phyloP scores from a whole-genome alignment of 2,797 vertebrate genomes.

The Meda fulgida region DNA sequence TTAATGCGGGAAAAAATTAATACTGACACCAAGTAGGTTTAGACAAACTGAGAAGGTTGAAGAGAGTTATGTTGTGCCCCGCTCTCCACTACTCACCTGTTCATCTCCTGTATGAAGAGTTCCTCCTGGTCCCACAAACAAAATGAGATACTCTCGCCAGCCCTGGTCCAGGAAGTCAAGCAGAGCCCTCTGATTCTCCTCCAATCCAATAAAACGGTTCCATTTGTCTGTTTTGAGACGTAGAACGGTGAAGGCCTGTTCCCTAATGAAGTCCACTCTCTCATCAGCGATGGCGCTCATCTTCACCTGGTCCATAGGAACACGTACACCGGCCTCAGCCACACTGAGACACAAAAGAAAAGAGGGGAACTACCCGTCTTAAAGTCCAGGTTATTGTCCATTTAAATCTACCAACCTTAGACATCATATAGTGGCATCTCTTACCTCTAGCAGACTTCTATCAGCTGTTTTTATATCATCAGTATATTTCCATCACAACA shows the following conservation, averaged over 20 bases:
- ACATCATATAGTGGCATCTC: background rate
- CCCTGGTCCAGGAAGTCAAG: constrained; percentile 81
- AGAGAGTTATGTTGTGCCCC: no score
- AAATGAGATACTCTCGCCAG: constrained; percentile 71
- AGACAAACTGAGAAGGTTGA: no score
- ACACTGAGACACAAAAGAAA: constrained; percentile 57
- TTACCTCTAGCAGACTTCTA: background rate
- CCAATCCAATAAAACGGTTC: constrained; percentile 83
- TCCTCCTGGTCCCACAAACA: constrained; percentile 81
- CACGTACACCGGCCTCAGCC: constrained; percentile 74
- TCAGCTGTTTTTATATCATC: background rate
- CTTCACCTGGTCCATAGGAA: constrained; percentile 75
- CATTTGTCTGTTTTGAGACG: constrained; percentile 84
- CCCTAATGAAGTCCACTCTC: constrained; percentile 81
- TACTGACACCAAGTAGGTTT: no score
- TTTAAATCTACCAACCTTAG: background rate
- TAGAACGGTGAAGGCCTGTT: constrained; percentile 80
- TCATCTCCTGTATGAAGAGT: constrained; percentile 76
- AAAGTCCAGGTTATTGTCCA: background rate
- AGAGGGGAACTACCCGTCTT: background rate
- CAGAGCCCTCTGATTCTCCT: constrained; percentile 83
- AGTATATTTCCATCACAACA: background rate
- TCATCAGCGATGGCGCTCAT: constrained; percentile 76
- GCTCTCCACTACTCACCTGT: constrained; percentile 70
- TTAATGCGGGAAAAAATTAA: no score